Evolutionary conservation across 2,797 vertebrate genomes (phyloP).

Genomic region (Chaetodon trifasciatus): DNA sequence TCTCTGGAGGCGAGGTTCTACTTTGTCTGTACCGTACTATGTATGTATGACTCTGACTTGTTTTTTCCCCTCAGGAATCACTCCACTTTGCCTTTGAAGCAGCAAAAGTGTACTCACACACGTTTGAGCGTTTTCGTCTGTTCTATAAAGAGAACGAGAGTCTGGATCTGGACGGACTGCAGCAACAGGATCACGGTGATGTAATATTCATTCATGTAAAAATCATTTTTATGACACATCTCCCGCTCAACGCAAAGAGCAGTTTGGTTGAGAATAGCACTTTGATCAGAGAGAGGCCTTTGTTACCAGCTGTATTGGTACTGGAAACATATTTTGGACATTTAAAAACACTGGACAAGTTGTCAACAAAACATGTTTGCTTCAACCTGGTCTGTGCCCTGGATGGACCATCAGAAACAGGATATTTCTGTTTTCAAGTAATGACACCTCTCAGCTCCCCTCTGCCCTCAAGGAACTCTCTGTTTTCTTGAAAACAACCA

Average conservation of each 20-base stretch:
- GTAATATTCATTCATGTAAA: not conserved
- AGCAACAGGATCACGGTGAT: conserved; percentile 87
- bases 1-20: not conserved
- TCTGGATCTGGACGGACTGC: conserved; percentile 85
- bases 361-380: not conserved
- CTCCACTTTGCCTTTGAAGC: conserved; percentile 85
- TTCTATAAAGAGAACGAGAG: conserved; percentile 90
- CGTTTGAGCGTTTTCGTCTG: conserved; percentile 85
- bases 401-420: not conserved
- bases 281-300: not conserved
- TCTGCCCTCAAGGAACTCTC: not conserved
- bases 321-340: not conserved
- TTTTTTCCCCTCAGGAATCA: conserved; percentile 78
- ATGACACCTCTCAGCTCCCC: not conserved
- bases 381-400: not conserved
- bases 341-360: not conserved
- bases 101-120: conserved; percentile 82
- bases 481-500: not conserved
- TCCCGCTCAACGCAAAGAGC: conserved; percentile 9
- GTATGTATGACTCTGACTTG: not conserved
- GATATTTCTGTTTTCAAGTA: conserved; percentile 1
- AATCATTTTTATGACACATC: conserved; percentile 4
- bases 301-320: not conserved
- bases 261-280: conserved; percentile 6
- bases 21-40: not conserved